Base-by-base conservation (phyloP, 2,888 invertebrate genomes). In the Leucoma salicis region DNA sequence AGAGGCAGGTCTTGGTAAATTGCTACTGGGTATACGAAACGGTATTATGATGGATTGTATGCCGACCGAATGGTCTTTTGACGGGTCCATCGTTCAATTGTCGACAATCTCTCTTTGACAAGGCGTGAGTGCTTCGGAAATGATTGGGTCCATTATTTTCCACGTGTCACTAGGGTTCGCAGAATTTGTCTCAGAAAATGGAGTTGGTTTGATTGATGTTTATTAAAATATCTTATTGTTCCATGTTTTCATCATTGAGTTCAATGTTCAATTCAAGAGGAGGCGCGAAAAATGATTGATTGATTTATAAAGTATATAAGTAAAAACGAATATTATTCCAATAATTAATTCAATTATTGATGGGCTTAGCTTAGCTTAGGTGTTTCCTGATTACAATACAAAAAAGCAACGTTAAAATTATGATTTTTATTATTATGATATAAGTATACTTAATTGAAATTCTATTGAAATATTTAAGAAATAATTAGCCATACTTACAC, bases 31-130 rank as follows among this genome's bases (percentile, higher is more conserved):
- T 59, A 58, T 69, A 64, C 64, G 71, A 69, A 79, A 74, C 70
- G 69, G 72, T 60, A 67, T 62, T 79, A 82, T 86, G 87, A 87
- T 86, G 82, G 85, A 87, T 87, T 70, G 74, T 74, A 64, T 70
- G 74, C 69, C 78, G 70, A 74, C 73, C 81, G 75, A 73, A 78
- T 78, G 80, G 77, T 80, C 78, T 82, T 84, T 83, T 78, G 85
- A 76, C 81, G 74, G 71, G 68, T 69, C 76, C 82, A 87, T 86
- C 86, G 80, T 78, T 87, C 87, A 86, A 87, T 85, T 66, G 79
- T 61, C 74, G 67, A 74, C 77, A 77, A 84, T 85, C 78, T 73
- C 70, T 69, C 82, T 84, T 84, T 79, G 83, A 79, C 77, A 72
- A 47, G 66, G 56, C 65, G 61, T 58, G 70, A 73, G 78, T 76